phyloP scores from a whole-genome alignment of 2,797 vertebrate species.

The Darevskia mixta region DNA sequence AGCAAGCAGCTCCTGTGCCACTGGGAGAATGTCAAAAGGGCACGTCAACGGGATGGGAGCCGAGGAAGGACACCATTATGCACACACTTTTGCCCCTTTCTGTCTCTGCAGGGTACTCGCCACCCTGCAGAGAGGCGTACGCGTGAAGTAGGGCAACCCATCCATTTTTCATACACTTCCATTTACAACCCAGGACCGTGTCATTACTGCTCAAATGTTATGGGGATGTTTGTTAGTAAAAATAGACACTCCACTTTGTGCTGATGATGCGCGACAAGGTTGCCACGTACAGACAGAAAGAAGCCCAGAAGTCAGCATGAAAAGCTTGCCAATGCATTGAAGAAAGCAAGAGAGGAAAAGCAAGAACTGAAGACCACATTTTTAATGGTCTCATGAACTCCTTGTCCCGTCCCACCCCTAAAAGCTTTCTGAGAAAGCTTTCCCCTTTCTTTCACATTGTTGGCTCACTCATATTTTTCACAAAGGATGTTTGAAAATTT shows the following conservation, averaged over 20 bases:
- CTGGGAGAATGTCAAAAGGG: neutral
- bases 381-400: neutral
- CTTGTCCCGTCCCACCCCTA: neutral
- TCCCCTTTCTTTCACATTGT: neutral
- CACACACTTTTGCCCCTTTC: neutral
- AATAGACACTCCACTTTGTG: neutral
- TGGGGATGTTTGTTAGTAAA: neutral
- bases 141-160: neutral
- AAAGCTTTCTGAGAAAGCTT: neutral
- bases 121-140: neutral
- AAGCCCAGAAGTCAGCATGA: neutral
- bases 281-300: neutral
- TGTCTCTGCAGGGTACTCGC: neutral
- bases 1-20: neutral
- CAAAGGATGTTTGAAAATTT: neutral
- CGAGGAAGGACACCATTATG: neutral
- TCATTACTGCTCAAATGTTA: neutral
- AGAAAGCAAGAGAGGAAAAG: neutral
- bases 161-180: constrained; percentile 6
- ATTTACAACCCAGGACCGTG: neutral
- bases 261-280: neutral
- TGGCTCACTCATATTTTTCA: neutral
- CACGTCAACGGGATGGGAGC: neutral
- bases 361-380: neutral
- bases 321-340: neutral